Conservation (phyloP, 1,140 invertebrate genomes). For the Eufriesea mexicana region DNA sequence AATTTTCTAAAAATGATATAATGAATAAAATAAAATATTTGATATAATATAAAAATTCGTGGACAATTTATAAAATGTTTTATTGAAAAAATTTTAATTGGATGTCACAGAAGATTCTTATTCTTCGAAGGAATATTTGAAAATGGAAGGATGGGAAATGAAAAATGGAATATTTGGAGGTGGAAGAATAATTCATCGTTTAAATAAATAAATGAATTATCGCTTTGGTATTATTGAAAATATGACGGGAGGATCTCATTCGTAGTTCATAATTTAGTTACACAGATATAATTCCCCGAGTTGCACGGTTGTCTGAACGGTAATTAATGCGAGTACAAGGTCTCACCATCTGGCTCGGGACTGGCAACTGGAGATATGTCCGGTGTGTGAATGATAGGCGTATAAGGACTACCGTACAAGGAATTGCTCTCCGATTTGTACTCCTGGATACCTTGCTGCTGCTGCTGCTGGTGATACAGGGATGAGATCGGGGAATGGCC, state of each 20-base stretch:
- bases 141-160: too few species aligned
- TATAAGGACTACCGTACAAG: constrained; percentile 81
- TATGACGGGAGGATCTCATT: too few species aligned
- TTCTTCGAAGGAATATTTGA: too few species aligned
- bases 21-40: neutral
- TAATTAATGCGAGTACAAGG: constrained; percentile 27
- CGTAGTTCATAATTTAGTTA: neutral
- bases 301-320: neutral
- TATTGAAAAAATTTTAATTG: neutral
- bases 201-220: too few species aligned
- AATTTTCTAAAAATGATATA: too few species aligned
- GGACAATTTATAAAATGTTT: too few species aligned
- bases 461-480: constrained; percentile 79
- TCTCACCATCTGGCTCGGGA: constrained; percentile 81
- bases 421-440: constrained; percentile 82
- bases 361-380: constrained; percentile 81
- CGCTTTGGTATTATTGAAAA: too few species aligned
- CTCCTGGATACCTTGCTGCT: constrained; percentile 78
- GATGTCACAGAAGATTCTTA: too few species aligned
- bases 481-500: constrained; percentile 81
- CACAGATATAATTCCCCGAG: constrained; percentile 5
- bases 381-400: constrained; percentile 81
- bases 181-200: too few species aligned
- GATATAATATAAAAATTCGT: too few species aligned
- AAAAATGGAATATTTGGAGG: too few species aligned